phyloP scores from a whole-genome alignment of 1,140 invertebrate genomes.

The Harpegnathos saltator region DNA sequence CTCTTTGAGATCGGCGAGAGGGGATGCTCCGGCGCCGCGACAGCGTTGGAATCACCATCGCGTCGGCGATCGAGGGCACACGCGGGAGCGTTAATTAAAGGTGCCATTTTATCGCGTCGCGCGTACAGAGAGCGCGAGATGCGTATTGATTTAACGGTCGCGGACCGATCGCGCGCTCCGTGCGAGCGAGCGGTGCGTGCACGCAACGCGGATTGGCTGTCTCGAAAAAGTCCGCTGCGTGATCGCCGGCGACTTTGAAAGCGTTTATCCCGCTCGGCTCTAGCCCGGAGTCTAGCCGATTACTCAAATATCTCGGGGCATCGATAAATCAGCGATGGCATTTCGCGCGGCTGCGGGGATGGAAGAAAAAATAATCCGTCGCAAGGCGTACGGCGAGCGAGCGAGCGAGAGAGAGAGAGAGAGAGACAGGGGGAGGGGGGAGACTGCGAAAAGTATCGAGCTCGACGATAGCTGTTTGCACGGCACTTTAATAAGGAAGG shows the following conservation, averaged over 20 bases:
- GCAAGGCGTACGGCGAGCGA: neutral
- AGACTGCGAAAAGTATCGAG: conserved; percentile 65
- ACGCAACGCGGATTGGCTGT: neutral
- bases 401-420: neutral
- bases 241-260: too few species aligned
- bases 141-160: too few species aligned
- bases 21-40: too few species aligned
- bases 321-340: neutral
- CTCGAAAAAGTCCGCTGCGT: neutral
- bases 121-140: neutral
- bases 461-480: conserved; percentile 75
- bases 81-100: neutral
- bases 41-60: too few species aligned
- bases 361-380: conserved; percentile 16
- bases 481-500: conserved; percentile 79
- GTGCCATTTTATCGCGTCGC: neutral
- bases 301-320: neutral
- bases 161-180: too few species aligned
- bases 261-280: neutral
- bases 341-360: neutral
- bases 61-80: neutral
- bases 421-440: neutral
- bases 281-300: neutral
- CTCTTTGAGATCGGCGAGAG: too few species aligned
- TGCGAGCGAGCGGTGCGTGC: too few species aligned